Percentiles rank a stretch among this genome's conserved stretches.
Evolutionary conservation across 2,113 vertebrate species (phyloP).

Genomic region (Meles meles): DNA sequence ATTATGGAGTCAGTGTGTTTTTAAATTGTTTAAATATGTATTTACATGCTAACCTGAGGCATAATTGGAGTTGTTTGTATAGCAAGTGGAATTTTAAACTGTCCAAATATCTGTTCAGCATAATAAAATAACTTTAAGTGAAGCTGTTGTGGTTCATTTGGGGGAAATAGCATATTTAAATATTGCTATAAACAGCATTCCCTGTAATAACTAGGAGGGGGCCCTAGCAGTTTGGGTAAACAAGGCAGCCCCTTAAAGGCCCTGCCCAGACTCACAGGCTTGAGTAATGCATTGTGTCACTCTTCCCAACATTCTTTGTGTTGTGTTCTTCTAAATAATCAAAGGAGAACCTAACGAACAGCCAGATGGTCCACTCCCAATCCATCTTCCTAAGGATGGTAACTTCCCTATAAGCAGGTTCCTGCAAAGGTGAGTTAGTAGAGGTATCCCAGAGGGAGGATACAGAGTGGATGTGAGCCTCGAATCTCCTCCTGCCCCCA

Average conservation of each 20-base stretch:
- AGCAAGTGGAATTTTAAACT: conserved; percentile 59
- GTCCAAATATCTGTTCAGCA: conserved; percentile 65
- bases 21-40: conserved; percentile 78
- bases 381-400: background rate
- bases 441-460: background rate
- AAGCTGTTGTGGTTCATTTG: conserved; percentile 66
- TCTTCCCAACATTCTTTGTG: background rate
- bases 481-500: no score
- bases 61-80: conserved; percentile 47
- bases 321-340: background rate
- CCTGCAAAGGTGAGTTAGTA: background rate
- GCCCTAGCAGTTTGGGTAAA: conserved; percentile 13
- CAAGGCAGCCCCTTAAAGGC: background rate
- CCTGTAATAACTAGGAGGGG: conserved; percentile 24
- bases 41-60: conserved; percentile 60
- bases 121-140: conserved; percentile 70
- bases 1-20: conserved; percentile 68
- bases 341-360: conserved; percentile 9
- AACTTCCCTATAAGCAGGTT: background rate
- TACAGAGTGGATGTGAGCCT: fast-evolving
- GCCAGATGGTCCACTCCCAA: background rate
- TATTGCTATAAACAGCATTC: conserved; percentile 68
- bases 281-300: background rate
- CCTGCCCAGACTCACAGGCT: background rate
- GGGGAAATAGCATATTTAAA: conserved; percentile 65